Conservation (phyloP, 2,888 invertebrate species). For the Venusia cambrica region DNA sequence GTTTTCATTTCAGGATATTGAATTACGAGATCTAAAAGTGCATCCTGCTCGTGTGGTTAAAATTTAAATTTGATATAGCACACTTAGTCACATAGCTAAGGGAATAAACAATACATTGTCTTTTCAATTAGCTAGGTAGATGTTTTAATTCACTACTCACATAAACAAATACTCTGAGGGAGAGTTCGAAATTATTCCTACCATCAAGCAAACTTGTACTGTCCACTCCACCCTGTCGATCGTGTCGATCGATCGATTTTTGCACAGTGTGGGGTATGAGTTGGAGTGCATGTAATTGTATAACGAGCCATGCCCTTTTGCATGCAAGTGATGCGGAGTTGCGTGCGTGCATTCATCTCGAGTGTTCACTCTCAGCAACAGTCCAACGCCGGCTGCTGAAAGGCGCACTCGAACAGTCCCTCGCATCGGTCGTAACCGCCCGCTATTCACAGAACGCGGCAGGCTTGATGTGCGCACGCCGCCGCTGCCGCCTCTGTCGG, state of each 20-base stretch:
- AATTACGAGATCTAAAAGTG: background rate
- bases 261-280: too few relatives aligned
- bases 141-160: too few relatives aligned
- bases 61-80: too few relatives aligned
- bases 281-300: constrained; percentile 18
- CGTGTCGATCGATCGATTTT: too few relatives aligned
- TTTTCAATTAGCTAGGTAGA: too few relatives aligned
- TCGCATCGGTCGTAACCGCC: constrained; percentile 41
- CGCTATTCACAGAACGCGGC: constrained; percentile 78
- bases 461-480: constrained; percentile 78
- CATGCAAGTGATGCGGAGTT: constrained; percentile 41
- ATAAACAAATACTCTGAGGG: too few relatives aligned
- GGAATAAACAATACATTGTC: too few relatives aligned
- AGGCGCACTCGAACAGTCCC: constrained; percentile 62
- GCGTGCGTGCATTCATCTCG: constrained; percentile 41
- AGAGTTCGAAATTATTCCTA: too few relatives aligned
- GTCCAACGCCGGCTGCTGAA: constrained; percentile 49
- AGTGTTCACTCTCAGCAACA: constrained; percentile 40
- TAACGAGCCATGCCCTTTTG: constrained; percentile 25
- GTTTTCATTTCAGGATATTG: constrained; percentile 5
- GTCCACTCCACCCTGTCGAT: too few relatives aligned
- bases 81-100: too few relatives aligned
- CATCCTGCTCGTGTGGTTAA: too few relatives aligned
- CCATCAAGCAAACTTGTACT: too few relatives aligned
- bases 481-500: constrained; percentile 73